Evolutionary conservation across 2,888 invertebrate genomes (phyloP).

Genomic region (Calephelis perditalis): DNA sequence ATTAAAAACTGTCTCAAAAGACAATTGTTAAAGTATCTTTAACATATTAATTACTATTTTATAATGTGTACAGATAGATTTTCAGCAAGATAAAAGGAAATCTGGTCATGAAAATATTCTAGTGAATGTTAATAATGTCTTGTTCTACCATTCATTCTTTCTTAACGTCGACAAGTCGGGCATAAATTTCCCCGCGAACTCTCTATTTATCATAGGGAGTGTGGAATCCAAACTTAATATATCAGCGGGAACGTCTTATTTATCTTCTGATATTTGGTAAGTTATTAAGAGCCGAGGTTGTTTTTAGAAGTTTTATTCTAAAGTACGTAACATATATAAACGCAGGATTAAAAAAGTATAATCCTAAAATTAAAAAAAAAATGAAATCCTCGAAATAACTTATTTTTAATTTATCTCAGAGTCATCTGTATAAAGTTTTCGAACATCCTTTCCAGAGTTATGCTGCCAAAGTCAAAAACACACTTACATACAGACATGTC

Average conservation of each 20-base stretch:
- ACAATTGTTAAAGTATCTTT: no score
- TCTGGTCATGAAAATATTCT: conserved; percentile 15
- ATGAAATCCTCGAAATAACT: no score
- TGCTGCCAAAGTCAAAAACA: no score
- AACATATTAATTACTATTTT: no score
- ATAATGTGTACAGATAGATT: background rate
- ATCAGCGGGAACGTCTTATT: conserved; percentile 31
- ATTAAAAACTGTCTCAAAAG: no score
- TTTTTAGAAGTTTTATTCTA: background rate
- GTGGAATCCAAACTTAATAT: conserved; percentile 33
- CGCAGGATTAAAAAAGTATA: no score
- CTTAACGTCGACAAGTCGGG: conserved; percentile 31
- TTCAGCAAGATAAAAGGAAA: background rate
- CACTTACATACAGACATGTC: no score
- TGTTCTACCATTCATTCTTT: conserved; percentile 30
- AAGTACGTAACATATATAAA: no score
- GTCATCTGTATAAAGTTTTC: no score
- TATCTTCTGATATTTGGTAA: conserved; percentile 21
- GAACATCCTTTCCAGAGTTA: no score
- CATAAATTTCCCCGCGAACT: conserved; percentile 32
- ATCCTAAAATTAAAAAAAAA: no score
- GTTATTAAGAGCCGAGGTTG: conserved; percentile 7
- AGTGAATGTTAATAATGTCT: conserved; percentile 32
- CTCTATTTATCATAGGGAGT: conserved; percentile 32
- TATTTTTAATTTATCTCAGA: no score